Evolutionary conservation across 2,888 invertebrate species (phyloP), one percentile per base, ranked within the genome.

Genomic region (Steinernema hermaphroditum): DNA sequence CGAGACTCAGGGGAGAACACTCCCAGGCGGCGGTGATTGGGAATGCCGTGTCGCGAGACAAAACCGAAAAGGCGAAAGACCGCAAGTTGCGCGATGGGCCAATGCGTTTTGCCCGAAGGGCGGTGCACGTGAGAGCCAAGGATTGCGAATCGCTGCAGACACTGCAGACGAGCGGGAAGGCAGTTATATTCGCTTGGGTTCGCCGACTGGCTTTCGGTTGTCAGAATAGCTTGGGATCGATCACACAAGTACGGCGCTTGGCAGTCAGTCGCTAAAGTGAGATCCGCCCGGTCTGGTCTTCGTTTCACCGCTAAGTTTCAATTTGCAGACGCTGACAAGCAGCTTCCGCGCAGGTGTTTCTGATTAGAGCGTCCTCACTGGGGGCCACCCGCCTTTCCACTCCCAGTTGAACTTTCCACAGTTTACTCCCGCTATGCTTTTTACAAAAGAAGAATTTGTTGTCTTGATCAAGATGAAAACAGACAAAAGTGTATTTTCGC

Each of bases 331-430:
- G 27, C 54, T 8, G 2, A 29, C 1, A 14, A 32, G 29, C 27
- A 62, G 6, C 62, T 62, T 24, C 62, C 32, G 62, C 62, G 62
- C 62, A 62, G 62, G 62, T 62, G 62, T 8, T 22, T 50, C 46
- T 46, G 4, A 46, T 50, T 24, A 6, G 1, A 2, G 50, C 50
- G 22, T n/a, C 24, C 24, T 22, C 50, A 19, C 12, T 22, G 1
- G 19, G 6, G 37, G 37, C 37, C 37, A 4, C 37, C 37, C n/a
- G n/a, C n/a, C n/a, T n/a, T n/a, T 37, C 37, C 37, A 12, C 37
- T 37, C n/a, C n/a, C n/a, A n/a, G n/a, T n/a, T n/a, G n/a, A n/a
- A n/a, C n/a, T n/a, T n/a, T n/a, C n/a, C n/a, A n/a, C n/a, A n/a
- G n/a, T n/a, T n/a, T n/a, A n/a, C n/a, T n/a, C n/a, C n/a, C n/a